Percentiles rank a stretch among this genome's conserved stretches.
These are phyloP conservation scores for Hyposoter dolosus DNA, from an alignment of 2,888 invertebrate genomes.

Conservation along the genomic window DNA sequence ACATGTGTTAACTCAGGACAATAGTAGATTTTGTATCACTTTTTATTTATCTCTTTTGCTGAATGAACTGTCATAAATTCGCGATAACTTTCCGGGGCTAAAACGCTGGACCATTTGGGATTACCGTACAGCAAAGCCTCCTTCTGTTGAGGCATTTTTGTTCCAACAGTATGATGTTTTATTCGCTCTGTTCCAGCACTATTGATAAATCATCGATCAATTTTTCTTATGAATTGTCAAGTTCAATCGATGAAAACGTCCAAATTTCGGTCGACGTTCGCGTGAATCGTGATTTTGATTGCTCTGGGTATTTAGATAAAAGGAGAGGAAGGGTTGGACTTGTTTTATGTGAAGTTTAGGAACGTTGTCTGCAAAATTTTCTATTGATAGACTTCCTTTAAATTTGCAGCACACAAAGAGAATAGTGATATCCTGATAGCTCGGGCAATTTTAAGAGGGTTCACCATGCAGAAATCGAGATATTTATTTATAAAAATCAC, in stretches of 20 bases:
- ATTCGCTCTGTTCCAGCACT: not conserved
- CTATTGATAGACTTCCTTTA: too few species aligned
- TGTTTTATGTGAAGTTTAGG: not conserved
- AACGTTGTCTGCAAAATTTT: too few species aligned
- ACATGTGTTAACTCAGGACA: slow-evolving; percentile 10
- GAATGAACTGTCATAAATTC: slow-evolving; percentile 70
- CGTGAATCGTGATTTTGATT: not conserved
- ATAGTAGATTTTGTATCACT: slow-evolving; percentile 20
- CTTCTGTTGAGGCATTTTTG: not conserved
- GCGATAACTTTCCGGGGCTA: slow-evolving; percentile 62
- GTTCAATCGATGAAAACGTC: not conserved
- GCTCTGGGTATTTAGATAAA: not conserved
- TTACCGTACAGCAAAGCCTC: slow-evolving; percentile 48
- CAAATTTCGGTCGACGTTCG: not conserved
- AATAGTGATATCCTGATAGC: too few species aligned
- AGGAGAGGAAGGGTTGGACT: not conserved
- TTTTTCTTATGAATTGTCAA: not conserved
- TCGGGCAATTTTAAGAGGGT: too few species aligned
- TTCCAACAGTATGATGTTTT: not conserved
- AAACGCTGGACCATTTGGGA: slow-evolving; percentile 61
- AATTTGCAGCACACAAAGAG: too few species aligned
- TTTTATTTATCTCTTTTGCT: not conserved
- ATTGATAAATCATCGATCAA: not conserved
- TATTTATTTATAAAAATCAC: too few species aligned
- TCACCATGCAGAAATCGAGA: too few species aligned